Conservation (phyloP, 2,797 vertebrate species). For the Chrysocyon brachyurus region DNA sequence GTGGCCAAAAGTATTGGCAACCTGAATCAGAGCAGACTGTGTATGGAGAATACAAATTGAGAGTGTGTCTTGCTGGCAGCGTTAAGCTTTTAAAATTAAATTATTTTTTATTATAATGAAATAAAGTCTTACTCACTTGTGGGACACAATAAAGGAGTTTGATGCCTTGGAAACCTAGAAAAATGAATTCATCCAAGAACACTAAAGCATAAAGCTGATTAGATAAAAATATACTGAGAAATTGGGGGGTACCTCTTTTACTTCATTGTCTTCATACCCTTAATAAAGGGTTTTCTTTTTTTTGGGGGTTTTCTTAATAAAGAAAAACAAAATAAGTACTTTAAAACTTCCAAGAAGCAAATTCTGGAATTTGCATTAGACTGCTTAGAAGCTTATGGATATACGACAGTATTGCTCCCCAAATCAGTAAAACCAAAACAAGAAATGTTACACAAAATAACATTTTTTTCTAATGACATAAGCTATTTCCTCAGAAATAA, state of each 20-base stretch:
- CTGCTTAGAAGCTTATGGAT: neutral
- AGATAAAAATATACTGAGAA: conserved; percentile 7
- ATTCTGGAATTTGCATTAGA: conserved; percentile 21
- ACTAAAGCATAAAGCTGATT: neutral
- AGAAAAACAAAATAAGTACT: conserved; percentile 41
- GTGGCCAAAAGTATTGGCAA: neutral
- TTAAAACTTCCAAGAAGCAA: conserved; percentile 17
- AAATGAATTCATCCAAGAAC: conserved; percentile 57
- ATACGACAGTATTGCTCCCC: neutral
- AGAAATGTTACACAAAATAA: neutral
- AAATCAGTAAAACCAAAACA: conserved; percentile 15
- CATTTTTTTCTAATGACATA: conserved; percentile 43
- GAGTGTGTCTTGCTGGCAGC: conserved; percentile 26
- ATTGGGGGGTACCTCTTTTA: neutral
- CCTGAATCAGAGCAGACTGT: neutral
- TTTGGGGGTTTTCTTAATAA: neutral
- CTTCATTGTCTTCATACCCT: neutral
- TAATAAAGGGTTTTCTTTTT: conserved; percentile 27
- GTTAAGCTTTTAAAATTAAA: conserved; percentile 48
- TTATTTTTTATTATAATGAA: conserved; percentile 50
- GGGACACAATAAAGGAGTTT: conserved; percentile 29
- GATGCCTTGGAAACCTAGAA: conserved; percentile 37
- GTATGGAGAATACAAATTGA: neutral
- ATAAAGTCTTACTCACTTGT: conserved; percentile 51
- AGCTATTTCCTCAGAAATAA: neutral